Conservation (phyloP, 1,140 invertebrate species). For the Steinernema khuongi region DNA sequence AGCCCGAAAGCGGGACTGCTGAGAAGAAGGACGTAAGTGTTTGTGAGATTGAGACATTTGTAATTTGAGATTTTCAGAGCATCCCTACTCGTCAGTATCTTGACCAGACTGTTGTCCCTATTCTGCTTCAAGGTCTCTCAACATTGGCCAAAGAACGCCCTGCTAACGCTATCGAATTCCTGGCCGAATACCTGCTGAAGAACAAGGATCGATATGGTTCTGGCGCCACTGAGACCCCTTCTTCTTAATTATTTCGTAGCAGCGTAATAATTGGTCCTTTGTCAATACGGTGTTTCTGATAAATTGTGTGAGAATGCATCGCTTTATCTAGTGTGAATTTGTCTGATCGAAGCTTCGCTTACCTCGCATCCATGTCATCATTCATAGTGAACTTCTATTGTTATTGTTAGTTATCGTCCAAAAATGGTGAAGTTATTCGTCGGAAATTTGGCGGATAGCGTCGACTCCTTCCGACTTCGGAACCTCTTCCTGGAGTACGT, state of each 20-base stretch:
- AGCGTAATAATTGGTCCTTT: neutral
- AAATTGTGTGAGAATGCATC: neutral
- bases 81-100: neutral
- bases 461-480: slow-evolving; percentile 46
- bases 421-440: slow-evolving; percentile 56
- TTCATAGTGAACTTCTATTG: neutral
- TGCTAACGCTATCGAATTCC: neutral
- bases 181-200: neutral
- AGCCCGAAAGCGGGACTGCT: too few relatives aligned
- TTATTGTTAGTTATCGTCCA: neutral
- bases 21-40: neutral
- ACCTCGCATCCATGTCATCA: neutral
- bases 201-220: neutral
- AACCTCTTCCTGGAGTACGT: slow-evolving; percentile 50
- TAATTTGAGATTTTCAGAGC: neutral
- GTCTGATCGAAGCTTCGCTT: neutral
- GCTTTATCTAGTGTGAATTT: neutral
- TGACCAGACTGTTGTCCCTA: neutral
- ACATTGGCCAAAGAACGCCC: slow-evolving; percentile 1
- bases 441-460: slow-evolving; percentile 52
- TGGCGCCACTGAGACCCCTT: neutral
- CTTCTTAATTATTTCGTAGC: neutral
- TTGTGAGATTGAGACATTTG: neutral
- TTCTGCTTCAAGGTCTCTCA: neutral
- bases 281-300: neutral